phyloP scores from a whole-genome alignment of 2,113 vertebrate genomes.

The Cyprinodon brontotheroides region DNA sequence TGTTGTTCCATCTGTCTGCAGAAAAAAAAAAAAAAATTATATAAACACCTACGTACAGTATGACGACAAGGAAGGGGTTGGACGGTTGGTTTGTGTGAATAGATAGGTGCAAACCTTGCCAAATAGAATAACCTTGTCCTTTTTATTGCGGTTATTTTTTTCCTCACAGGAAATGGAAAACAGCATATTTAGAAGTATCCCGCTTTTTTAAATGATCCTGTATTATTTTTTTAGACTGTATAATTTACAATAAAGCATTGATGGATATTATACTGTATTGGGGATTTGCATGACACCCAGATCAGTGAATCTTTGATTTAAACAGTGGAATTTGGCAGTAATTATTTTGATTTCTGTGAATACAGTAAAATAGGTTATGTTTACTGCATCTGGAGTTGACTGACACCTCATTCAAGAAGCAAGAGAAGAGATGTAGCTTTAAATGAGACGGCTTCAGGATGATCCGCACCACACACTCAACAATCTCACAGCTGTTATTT shows the following conservation, averaged over 20 bases:
- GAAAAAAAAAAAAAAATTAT: constrained; percentile 13
- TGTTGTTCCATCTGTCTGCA: constrained; percentile 27
- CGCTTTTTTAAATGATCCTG: background rate
- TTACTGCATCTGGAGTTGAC: background rate
- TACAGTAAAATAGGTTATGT: background rate
- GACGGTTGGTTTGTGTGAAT: background rate
- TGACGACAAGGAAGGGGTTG: background rate
- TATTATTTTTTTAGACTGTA: background rate
- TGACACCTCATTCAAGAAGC: background rate
- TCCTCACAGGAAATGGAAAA: background rate
- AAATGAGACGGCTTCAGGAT: constrained; percentile 18
- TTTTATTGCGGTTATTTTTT: background rate
- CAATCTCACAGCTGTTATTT: constrained; percentile 33
- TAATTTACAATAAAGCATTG: background rate
- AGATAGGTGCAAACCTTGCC: background rate
- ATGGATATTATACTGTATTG: background rate
- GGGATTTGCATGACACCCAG: background rate
- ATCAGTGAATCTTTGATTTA: background rate
- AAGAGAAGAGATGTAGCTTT: background rate
- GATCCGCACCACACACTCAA: constrained; percentile 6
- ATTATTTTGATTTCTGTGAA: background rate
- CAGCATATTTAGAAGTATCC: background rate
- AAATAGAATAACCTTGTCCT: background rate
- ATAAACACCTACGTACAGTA: constrained; percentile 6
- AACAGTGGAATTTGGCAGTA: background rate